These are phyloP conservation scores for Pharmacophagus antenor DNA, from an alignment of 2,888 invertebrate species.

Conservation along the genomic window DNA sequence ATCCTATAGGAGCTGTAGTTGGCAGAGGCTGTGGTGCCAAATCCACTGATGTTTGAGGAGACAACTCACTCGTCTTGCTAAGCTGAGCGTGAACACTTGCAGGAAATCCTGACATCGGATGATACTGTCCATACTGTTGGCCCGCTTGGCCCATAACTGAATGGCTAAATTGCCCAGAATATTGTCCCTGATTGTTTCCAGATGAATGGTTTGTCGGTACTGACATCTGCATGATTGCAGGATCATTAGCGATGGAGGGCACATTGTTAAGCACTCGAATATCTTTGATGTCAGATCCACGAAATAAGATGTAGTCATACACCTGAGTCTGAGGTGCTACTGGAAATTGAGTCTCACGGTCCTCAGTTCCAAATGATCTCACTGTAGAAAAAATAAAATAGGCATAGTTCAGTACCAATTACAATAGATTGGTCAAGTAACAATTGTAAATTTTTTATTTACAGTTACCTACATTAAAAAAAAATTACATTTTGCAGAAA, in stretches of 20 bases:
- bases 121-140: conserved; percentile 67
- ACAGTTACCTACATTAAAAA: not conserved
- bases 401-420: not conserved
- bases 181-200: conserved; percentile 82
- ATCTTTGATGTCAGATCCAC: conserved; percentile 99
- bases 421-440: not conserved
- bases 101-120: conserved; percentile 78
- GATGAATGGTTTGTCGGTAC: conserved; percentile 86
- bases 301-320: conserved; percentile 98
- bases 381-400: conserved; percentile 82
- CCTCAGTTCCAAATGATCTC: conserved; percentile 99
- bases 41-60: conserved; percentile 70
- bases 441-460: not conserved
- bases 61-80: conserved; percentile 80
- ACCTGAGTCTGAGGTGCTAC: conserved; percentile 98
- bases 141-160: conserved; percentile 83
- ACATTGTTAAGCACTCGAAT: conserved; percentile 96
- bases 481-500: too few relatives aligned
- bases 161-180: conserved; percentile 84
- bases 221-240: conserved; percentile 97
- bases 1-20: conserved; percentile 68
- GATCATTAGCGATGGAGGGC: conserved; percentile 94
- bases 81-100: conserved; percentile 69
- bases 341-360: conserved; percentile 96
- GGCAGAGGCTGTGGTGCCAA: conserved; percentile 59